A percentile compares a stretch with the other conserved stretches of the same genome.
These are phyloP conservation scores for Hesperia comma DNA, from an alignment of 2,888 invertebrate genomes.

Conservation along the genomic window DNA sequence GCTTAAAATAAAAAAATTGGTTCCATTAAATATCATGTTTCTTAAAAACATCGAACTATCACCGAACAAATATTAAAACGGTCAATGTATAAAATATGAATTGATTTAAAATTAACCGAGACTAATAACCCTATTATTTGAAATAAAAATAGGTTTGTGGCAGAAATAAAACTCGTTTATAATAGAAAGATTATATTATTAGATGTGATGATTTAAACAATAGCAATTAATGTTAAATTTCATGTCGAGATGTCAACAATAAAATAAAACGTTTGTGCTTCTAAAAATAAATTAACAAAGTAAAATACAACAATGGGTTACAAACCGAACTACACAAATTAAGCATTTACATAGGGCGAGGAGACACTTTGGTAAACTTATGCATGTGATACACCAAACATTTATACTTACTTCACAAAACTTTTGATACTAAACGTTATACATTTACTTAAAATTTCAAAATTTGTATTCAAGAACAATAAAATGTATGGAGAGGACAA, in stretches of 20 bases:
- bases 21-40: too few relatives aligned
- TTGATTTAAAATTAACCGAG: too few relatives aligned
- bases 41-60: too few relatives aligned
- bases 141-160: background rate
- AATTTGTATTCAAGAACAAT: slow-evolving; percentile 3
- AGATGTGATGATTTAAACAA: slow-evolving; percentile 80
- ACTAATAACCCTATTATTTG: too few relatives aligned
- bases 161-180: slow-evolving; percentile 55
- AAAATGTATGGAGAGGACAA: slow-evolving; percentile 4
- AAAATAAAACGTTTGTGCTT: slow-evolving; percentile 81
- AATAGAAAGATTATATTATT: slow-evolving; percentile 79
- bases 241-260: slow-evolving; percentile 79
- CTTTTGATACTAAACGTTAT: slow-evolving; percentile 7
- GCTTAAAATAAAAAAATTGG: too few relatives aligned
- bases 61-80: too few relatives aligned
- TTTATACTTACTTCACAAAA: slow-evolving; percentile 1
- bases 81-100: too few relatives aligned
- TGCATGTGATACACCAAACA: slow-evolving; percentile 19
- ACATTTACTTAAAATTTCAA: slow-evolving; percentile 2
- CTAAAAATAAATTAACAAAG: slow-evolving; percentile 82
- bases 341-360: slow-evolving; percentile 78
- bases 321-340: slow-evolving; percentile 62
- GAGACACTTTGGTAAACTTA: slow-evolving; percentile 52
- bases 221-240: slow-evolving; percentile 77
- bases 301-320: slow-evolving; percentile 76